Percentiles rank a stretch among this genome's conserved stretches.
phyloP scores from a whole-genome alignment of 2,888 invertebrate genomes.

The Metopia argyrocephala region DNA sequence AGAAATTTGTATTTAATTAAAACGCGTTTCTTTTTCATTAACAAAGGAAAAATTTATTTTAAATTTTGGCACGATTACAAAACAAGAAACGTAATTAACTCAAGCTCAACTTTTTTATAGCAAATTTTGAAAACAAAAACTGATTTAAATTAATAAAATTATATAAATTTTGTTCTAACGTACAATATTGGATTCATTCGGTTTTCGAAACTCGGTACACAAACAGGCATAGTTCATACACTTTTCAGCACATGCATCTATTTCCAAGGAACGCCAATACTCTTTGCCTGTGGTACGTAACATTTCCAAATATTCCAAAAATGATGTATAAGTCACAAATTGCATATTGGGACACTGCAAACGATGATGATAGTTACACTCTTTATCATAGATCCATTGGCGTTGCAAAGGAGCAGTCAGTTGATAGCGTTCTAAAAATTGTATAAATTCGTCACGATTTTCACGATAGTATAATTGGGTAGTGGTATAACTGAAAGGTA shows the following conservation, averaged over 20 bases:
- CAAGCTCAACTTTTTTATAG: neutral
- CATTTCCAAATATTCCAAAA: constrained; percentile 72
- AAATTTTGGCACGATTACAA: constrained; percentile 20
- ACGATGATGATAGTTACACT: constrained; percentile 72
- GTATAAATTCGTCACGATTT: constrained; percentile 85
- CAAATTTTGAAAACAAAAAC: neutral
- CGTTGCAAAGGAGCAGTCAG: constrained; percentile 85
- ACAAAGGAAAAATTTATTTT: constrained; percentile 2
- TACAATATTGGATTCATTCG: constrained; percentile 65
- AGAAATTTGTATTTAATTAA: constrained; percentile 34
- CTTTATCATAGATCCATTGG: constrained; percentile 85
- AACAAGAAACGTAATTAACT: constrained; percentile 7
- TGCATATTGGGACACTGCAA: constrained; percentile 71
- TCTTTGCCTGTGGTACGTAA: constrained; percentile 71
- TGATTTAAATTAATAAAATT: constrained; percentile 12
- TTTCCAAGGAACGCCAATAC: constrained; percentile 72
- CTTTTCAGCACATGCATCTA: constrained; percentile 62
- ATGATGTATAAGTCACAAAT: constrained; percentile 71
- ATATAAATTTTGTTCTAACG: constrained; percentile 55
- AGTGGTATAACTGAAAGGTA: constrained; percentile 83
- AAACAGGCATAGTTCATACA: constrained; percentile 58
- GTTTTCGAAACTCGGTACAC: constrained; percentile 63
- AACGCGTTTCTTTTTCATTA: constrained; percentile 5
- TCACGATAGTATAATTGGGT: constrained; percentile 86
- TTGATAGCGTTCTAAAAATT: constrained; percentile 85